These are phyloP conservation scores for Montipora efflorescens DNA, from an alignment of 64 coral and sea anemone genomes.

Conservation along the genomic window DNA sequence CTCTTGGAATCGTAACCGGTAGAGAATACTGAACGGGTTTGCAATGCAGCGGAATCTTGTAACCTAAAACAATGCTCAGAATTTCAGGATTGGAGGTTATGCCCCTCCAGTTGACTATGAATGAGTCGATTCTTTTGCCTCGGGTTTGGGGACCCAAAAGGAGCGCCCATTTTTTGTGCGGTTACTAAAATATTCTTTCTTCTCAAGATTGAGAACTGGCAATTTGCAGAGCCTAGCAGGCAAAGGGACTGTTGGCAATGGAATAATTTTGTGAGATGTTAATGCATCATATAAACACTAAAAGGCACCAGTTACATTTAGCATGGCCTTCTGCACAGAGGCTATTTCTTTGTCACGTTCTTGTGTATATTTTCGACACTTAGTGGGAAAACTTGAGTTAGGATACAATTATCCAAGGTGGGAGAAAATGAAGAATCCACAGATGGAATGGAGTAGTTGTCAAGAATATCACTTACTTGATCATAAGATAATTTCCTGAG, in stretches of 20 bases:
- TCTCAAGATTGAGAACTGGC: constrained; percentile 34
- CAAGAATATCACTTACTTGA: constrained; percentile 27
- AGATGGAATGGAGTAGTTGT: neutral
- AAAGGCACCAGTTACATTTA: constrained; percentile 34
- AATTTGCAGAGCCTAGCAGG: constrained; percentile 26
- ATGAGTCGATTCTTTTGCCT: neutral
- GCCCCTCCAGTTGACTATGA: constrained; percentile 22
- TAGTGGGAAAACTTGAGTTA: neutral
- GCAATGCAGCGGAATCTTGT: constrained; percentile 18
- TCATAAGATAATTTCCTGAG: constrained; percentile 1
- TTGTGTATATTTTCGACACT: constrained; percentile 26
- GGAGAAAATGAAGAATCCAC: constrained; percentile 25
- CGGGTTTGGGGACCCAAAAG: neutral
- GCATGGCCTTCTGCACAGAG: constrained; percentile 4
- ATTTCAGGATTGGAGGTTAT: constrained; percentile 43
- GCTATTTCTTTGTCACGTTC: constrained; percentile 41
- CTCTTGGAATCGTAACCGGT: neutral
- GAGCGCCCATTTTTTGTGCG: constrained; percentile 12
- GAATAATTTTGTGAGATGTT: neutral
- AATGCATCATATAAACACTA: constrained; percentile 40
- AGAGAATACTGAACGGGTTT: neutral
- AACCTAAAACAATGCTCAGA: constrained; percentile 26
- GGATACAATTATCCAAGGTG: neutral
- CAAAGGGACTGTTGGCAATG: constrained; percentile 25
- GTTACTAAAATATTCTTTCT: neutral